A percentile compares a stretch with the other conserved stretches of the same genome.
Conservation (phyloP, 2,888 invertebrate species). For the Lydus trimaculatus region DNA sequence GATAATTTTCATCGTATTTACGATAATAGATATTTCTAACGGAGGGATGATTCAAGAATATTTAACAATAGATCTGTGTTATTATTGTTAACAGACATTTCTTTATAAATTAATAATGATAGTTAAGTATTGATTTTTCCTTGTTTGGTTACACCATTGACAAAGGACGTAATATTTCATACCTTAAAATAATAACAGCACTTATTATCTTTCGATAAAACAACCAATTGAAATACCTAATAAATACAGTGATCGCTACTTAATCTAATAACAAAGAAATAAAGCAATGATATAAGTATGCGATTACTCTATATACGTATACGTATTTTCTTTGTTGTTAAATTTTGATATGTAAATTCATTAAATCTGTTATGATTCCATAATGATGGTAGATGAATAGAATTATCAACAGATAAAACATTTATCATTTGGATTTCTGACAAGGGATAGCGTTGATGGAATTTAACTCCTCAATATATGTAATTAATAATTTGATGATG, state of each 20-base stretch:
- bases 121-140: conserved; percentile 29
- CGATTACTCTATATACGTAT: too few species aligned
- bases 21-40: conserved; percentile 24
- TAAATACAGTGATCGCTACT: background rate
- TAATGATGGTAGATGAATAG: conserved; percentile 29
- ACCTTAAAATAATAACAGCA: background rate
- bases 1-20: conserved; percentile 12
- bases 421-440: conserved; percentile 31
- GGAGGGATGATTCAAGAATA: conserved; percentile 20
- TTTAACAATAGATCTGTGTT: conserved; percentile 28
- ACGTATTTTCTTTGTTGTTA: background rate
- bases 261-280: too few species aligned
- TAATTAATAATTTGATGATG: conserved; percentile 28
- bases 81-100: conserved; percentile 27
- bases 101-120: conserved; percentile 30
- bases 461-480: conserved; percentile 28
- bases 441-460: conserved; percentile 20
- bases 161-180: conserved; percentile 26
- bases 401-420: conserved; percentile 27
- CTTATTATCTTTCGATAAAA: background rate
- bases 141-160: conserved; percentile 24
- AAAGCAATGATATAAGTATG: too few species aligned
- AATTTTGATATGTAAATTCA: conserved; percentile 14
- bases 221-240: background rate
- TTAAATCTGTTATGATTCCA: conserved; percentile 28